These are phyloP conservation scores for Leptodactylus fuscus DNA, from an alignment of 2,113 vertebrate species.

Conservation along the genomic window DNA sequence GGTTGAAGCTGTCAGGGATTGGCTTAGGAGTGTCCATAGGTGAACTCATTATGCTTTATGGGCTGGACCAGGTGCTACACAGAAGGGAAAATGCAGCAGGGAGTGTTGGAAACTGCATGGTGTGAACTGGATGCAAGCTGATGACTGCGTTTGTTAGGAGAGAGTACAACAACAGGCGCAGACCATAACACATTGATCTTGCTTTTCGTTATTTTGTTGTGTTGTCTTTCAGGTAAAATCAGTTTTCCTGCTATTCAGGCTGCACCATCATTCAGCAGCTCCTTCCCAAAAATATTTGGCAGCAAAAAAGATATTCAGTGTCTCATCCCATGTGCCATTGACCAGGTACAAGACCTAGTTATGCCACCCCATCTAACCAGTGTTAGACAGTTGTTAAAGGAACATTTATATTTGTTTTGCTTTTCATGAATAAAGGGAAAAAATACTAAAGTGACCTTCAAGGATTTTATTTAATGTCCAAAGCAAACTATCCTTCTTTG, in stretches of 20 bases:
- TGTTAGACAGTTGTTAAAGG: neutral
- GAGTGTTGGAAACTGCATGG: neutral
- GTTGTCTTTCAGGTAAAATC: constrained; percentile 87
- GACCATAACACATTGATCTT: too few species aligned
- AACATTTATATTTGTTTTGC: neutral
- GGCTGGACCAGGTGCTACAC: too few species aligned
- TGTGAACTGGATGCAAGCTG: too few species aligned
- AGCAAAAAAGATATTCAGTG: constrained; percentile 87
- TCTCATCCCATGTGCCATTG: constrained; percentile 97
- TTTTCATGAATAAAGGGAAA: too few species aligned
- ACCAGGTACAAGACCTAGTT: constrained; percentile 81
- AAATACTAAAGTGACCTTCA: neutral
- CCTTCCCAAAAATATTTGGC: constrained; percentile 93
- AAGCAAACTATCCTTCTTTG: neutral
- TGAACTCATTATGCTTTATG: too few species aligned
- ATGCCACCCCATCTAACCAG: neutral
- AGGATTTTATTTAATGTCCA: too few species aligned
- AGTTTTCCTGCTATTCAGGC: constrained; percentile 97
- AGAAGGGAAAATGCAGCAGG: too few species aligned
- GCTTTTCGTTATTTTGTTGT: neutral
- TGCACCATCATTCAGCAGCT: constrained; percentile 93
- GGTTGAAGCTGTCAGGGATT: too few species aligned
- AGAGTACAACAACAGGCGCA: too few species aligned
- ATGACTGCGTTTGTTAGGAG: too few species aligned
- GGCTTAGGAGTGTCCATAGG: too few species aligned